Evolutionary conservation across 2,797 vertebrate species (phyloP), one percentile per base, ranked within the genome.

Genomic region (Cirrhinus mrigala): DNA sequence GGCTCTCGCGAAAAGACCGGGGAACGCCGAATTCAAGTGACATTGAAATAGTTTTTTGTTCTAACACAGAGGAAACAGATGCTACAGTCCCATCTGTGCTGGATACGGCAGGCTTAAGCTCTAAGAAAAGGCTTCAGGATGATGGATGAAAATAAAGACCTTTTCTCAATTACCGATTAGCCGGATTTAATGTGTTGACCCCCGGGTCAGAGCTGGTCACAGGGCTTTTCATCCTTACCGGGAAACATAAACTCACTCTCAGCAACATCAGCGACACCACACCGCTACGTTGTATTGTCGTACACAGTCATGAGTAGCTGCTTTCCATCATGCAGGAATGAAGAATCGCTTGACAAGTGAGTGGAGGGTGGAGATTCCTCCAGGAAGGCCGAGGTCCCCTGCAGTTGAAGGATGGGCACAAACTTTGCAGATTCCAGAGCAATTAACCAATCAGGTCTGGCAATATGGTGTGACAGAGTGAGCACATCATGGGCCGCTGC

Each of bases 391-490:
- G 82, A 90, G 83, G 91, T 90, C 90, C 88, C 85, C 76, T 91
- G 60, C 82, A 84, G 91, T 92, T 94, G 93, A 95, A 92, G 93
- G 94, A 95, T 96, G 94, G 91, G 87, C 70, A 87, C 90, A 94
- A 94, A 95, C 93, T 95, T 94, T 87, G 91, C 92, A 92, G 93
- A 93, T 93, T 93, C 93, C 92, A 33, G 89, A 94, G 93, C 84
- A 96, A 94, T 94, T 96, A 95, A 94, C 95, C 93, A 94, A 96
- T 96, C 69, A 96, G 96, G 96, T 94, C 94, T 95, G 93, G 94
- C 92, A 97, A 96, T 95, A 94, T 94, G 92, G 92, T 74, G 96
- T 98, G 97, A 99, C 96, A 95, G 95, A 99, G 97, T 98, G 95
- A 95, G 95, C 95, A 94, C 96, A 96, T 99, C 97, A 97, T 94